Conservation (phyloP, 2,888 invertebrate genomes). For the Bursaphelenchus okinawaensis region DNA sequence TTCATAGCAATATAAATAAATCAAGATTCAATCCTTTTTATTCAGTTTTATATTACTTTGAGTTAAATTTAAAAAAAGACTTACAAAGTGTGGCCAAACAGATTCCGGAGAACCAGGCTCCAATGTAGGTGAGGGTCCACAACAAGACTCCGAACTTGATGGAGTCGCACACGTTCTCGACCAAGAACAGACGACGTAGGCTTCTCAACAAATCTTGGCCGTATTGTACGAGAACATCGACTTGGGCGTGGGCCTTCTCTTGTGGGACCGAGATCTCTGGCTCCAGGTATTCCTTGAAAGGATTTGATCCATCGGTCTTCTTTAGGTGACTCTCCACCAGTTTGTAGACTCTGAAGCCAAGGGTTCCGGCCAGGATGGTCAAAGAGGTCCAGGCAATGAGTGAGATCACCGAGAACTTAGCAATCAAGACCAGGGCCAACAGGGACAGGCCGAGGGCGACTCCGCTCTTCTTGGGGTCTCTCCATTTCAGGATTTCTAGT, state of each 20-base stretch:
- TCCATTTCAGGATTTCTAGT: slow-evolving; percentile 81
- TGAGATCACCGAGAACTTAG: slow-evolving; percentile 63
- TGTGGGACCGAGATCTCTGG: slow-evolving; percentile 63
- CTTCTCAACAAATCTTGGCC: slow-evolving; percentile 72
- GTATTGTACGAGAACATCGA: slow-evolving; percentile 79
- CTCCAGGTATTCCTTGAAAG: slow-evolving; percentile 37
- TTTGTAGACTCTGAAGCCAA: slow-evolving; percentile 88
- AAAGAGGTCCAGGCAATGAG: slow-evolving; percentile 65
- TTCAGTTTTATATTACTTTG: neutral
- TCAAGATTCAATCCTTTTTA: neutral
- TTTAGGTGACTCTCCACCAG: slow-evolving; percentile 60
- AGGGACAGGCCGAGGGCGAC: slow-evolving; percentile 62
- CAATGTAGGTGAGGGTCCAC: slow-evolving; percentile 94
- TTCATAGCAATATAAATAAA: no score
- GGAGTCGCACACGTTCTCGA: slow-evolving; percentile 86
- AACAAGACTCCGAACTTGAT: slow-evolving; percentile 79
- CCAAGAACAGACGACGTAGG: slow-evolving; percentile 85
- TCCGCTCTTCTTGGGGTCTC: slow-evolving; percentile 87
- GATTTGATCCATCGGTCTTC: slow-evolving; percentile 32
- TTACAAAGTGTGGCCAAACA: slow-evolving; percentile 89
- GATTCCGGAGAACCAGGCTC: slow-evolving; percentile 98
- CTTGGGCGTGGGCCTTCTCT: slow-evolving; percentile 82
- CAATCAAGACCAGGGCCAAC: slow-evolving; percentile 82
- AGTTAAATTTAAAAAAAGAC: slow-evolving; percentile 41
- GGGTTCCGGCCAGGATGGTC: slow-evolving; percentile 75